A percentile compares a stretch with the other conserved stretches of the same genome.
Evolutionary conservation across 2,113 vertebrate species (phyloP).

Genomic region (Trinectes maculatus): DNA sequence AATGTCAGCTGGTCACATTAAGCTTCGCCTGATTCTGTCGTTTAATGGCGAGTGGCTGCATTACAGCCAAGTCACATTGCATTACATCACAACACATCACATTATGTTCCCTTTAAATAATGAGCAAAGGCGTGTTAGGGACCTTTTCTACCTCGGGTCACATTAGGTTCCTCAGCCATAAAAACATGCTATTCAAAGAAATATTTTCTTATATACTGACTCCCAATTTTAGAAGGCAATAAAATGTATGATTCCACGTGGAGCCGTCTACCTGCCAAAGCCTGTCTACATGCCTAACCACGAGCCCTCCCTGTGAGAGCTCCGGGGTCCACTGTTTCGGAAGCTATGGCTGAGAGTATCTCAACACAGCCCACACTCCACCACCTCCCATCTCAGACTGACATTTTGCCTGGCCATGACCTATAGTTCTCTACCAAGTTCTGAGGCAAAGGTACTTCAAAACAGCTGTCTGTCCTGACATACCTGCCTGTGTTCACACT

Average conservation of each 20-base stretch:
- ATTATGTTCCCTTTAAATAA: too few species aligned
- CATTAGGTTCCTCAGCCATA: too few species aligned
- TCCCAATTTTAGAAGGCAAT: constrained; percentile 9
- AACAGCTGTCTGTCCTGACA: constrained; percentile 12
- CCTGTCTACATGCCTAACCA: constrained; percentile 72
- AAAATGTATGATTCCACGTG: constrained; percentile 73
- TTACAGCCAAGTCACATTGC: too few species aligned
- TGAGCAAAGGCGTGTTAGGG: too few species aligned
- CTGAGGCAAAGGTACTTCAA: constrained; percentile 30
- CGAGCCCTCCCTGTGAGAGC: constrained; percentile 63
- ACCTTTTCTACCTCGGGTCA: too few species aligned
- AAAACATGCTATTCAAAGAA: constrained; percentile 28
- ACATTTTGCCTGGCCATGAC: constrained; percentile 27
- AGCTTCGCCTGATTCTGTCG: too few species aligned
- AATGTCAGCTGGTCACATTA: constrained; percentile 37
- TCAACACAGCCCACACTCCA: neutral
- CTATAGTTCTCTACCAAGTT: constrained; percentile 14
- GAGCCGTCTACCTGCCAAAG: constrained; percentile 78
- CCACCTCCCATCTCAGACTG: constrained; percentile 9
- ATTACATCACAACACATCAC: too few species aligned
- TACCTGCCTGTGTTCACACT: constrained; percentile 7
- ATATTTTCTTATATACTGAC: constrained; percentile 28
- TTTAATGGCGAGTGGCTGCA: too few species aligned
- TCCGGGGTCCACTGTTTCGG: constrained; percentile 45
- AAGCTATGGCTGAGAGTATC: constrained; percentile 51